Evolutionary conservation across 2,113 vertebrate genomes (phyloP).

Genomic region (Leptocoma aspasia): DNA sequence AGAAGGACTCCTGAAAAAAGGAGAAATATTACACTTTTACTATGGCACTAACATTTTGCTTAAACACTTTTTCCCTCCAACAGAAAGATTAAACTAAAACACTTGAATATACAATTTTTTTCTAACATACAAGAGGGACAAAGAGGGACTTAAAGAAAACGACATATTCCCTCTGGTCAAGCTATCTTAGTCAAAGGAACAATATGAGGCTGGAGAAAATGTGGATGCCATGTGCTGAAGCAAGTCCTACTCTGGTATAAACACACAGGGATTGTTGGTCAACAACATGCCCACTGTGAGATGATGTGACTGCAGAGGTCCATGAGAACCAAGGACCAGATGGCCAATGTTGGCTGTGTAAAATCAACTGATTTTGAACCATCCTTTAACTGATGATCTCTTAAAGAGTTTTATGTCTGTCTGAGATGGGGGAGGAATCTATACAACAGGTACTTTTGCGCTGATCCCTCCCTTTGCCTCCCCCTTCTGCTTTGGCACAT

Average conservation of each 20-base stretch:
- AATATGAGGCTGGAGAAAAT: constrained; percentile 27
- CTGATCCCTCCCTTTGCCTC: neutral
- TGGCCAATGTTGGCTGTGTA: neutral
- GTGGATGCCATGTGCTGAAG: constrained; percentile 60
- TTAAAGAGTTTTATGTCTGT: neutral
- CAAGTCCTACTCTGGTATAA: constrained; percentile 39
- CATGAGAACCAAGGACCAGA: neutral
- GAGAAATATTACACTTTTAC: constrained; percentile 38
- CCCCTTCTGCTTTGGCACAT: neutral
- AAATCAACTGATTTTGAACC: neutral
- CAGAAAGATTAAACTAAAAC: constrained; percentile 48
- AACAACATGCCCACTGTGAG: constrained; percentile 8
- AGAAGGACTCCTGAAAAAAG: constrained; percentile 48
- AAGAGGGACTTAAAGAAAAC: constrained; percentile 51
- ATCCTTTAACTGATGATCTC: neutral
- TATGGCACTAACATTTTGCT: constrained; percentile 67
- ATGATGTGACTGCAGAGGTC: neutral
- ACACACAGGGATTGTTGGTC: constrained; percentile 16
- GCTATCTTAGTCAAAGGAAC: constrained; percentile 67
- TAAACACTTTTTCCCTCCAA: constrained; percentile 38
- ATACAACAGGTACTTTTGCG: neutral
- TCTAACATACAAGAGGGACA: constrained; percentile 38
- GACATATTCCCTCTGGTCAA: constrained; percentile 51
- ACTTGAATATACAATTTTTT: constrained; percentile 21
- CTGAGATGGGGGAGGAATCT: neutral